A percentile compares a stretch with the other conserved stretches of the same genome.
Evolutionary conservation across 2,113 vertebrate genomes (phyloP).

Genomic region (Oriolus oriolus): DNA sequence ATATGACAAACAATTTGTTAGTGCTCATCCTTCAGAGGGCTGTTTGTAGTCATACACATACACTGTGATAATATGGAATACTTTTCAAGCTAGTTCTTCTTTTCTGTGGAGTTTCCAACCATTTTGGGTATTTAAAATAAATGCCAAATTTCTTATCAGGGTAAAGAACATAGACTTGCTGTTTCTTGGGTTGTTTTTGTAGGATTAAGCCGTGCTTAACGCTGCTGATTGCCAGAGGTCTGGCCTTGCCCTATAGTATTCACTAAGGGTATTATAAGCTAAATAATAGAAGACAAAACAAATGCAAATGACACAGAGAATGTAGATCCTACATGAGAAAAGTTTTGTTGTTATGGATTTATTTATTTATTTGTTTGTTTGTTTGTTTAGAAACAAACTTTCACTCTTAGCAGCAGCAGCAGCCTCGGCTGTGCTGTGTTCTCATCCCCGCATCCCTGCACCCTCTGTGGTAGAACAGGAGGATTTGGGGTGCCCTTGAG

Average conservation of each 20-base stretch:
- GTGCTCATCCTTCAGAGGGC: accelerated
- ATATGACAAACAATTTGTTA: not conserved
- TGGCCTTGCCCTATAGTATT: not conserved
- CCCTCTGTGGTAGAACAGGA: not conserved
- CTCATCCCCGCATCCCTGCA: accelerated
- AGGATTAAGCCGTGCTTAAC: accelerated
- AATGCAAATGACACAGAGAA: not conserved
- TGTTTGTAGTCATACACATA: accelerated
- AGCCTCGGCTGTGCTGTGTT: not conserved
- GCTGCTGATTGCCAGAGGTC: not conserved
- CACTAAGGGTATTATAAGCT: not conserved
- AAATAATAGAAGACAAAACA: not conserved
- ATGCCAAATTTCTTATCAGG: not conserved
- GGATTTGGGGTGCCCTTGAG: not conserved
- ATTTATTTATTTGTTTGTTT: not conserved
- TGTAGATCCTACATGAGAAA: not conserved
- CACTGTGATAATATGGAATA: accelerated
- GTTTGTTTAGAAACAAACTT: not conserved
- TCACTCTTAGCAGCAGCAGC: accelerated
- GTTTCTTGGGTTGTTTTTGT: not conserved
- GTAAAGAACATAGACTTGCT: not conserved
- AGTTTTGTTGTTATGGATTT: not conserved
- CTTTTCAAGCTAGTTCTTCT: not conserved
- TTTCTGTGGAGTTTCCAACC: not conserved
- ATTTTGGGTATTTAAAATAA: not conserved